phyloP scores from a whole-genome alignment of 2,888 invertebrate species.

The Crossocerus cetratus region DNA sequence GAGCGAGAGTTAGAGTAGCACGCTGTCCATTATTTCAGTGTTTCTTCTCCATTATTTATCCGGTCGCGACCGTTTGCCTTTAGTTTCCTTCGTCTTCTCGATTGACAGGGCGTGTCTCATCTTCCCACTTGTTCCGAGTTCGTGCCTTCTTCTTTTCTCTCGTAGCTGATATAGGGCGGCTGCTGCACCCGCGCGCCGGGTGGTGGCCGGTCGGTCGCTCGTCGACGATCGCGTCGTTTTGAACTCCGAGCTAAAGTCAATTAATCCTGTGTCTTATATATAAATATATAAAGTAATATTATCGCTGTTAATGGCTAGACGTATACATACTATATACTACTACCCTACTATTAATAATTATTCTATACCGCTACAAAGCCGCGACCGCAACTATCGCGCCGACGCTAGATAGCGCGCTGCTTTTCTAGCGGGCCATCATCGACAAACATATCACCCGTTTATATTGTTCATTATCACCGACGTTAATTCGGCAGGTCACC shows the following conservation, averaged over 20 bases:
- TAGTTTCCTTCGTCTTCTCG: slow-evolving; percentile 26
- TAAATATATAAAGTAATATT: slow-evolving; percentile 1
- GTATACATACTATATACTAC: slow-evolving; percentile 15
- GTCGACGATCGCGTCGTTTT: slow-evolving; percentile 26
- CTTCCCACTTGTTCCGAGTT: slow-evolving; percentile 2
- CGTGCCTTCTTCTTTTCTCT: no score
- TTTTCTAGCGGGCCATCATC: slow-evolving; percentile 10
- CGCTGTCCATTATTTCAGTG: slow-evolving; percentile 28
- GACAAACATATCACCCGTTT: not conserved
- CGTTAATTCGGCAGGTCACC: not conserved
- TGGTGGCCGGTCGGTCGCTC: slow-evolving; percentile 21
- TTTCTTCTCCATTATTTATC: slow-evolving; percentile 40
- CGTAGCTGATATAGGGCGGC: no score
- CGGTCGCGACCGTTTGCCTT: slow-evolving; percentile 31
- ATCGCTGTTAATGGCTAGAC: slow-evolving; percentile 4
- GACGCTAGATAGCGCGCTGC: not conserved
- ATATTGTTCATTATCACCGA: not conserved
- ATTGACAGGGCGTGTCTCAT: slow-evolving; percentile 4
- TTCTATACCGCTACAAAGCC: slow-evolving; percentile 20
- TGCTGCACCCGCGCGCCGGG: no score
- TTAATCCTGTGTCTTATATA: slow-evolving; percentile 32
- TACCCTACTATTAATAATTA: slow-evolving; percentile 45
- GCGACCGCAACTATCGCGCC: slow-evolving; percentile 13
- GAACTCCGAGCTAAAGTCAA: slow-evolving; percentile 38
- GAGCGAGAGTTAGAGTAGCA: slow-evolving; percentile 2